Base-by-base conservation (phyloP, 2,113 vertebrate species). In the Marmota monax region DNA sequence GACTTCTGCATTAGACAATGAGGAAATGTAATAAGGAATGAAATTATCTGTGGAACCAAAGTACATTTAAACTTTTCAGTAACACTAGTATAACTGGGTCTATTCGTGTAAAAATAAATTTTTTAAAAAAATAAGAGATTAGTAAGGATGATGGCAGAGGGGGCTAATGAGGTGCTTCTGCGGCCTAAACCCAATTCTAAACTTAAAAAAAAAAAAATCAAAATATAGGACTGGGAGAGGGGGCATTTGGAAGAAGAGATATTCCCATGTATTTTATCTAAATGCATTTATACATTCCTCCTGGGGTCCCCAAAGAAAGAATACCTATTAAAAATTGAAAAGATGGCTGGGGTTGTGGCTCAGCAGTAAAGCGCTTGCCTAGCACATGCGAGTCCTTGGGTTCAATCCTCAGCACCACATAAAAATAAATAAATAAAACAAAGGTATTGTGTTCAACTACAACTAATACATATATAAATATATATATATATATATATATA, bases 181-280 rank as follows among this genome's bases (percentile, higher is more conserved):
- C 2, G 79, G 61, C 56, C 76, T 92, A 84, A 84, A 29, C 12
- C n/a, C 25, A 92, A 76, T 76, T 91, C n/a, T 93, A 37, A 89
- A 84, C 58, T 77, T 39, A 39, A 39, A 77, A 95, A 90, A 20
- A 25, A 58, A 88, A 22, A 77, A 58, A 88, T 22, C 27, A 87
- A 32, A n/a, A 92, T 34, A 23, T 0, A 56, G 2, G 12, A 11
- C 5, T 67, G 72, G 63, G 29, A 37, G 10, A 14, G 5, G 27
- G 6, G 32, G 29, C 84, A 17, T 29, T 84, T 63, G 23, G 23
- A 23, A 63, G 61, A 51, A 95, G n/a, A 39, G 4, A 84, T n/a
- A 42, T 3, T 92, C 3, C 27, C 18, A 16, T 29, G 27, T 4
- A 14, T 37, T 56, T 84, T 83, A 73, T 48, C 42, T 61, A 91